A percentile compares a stretch with the other conserved stretches of the same genome.
Evolutionary conservation across 2,797 vertebrate genomes (phyloP).

Genomic region (Delichon dasypus): DNA sequence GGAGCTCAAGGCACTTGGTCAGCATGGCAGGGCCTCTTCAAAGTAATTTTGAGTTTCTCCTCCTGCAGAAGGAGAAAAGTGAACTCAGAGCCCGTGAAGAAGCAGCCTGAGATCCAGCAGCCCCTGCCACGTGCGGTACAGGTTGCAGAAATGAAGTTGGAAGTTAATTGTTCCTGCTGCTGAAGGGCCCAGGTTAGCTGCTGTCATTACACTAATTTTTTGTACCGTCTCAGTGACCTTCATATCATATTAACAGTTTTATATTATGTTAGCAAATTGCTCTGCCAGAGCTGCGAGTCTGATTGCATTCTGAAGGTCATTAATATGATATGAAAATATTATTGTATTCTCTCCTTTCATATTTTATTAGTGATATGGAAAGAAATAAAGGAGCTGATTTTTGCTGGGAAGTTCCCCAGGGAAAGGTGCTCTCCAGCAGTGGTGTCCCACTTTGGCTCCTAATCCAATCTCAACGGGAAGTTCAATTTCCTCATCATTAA

Average conservation of each 20-base stretch:
- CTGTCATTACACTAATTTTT: conserved; percentile 51
- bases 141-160: background rate
- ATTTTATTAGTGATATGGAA: conserved; percentile 71
- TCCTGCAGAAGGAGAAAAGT: background rate
- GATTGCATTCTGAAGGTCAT: conserved; percentile 68
- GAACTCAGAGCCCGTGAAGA: background rate
- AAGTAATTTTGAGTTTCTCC: background rate
- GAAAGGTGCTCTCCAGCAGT: conserved; percentile 51
- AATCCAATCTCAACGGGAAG: conserved; percentile 63
- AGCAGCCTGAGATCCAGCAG: background rate
- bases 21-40: background rate
- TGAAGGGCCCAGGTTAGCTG: conserved; percentile 17
- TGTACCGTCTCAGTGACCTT: conserved; percentile 49
- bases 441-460: conserved; percentile 51
- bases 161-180: conserved; percentile 31
- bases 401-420: conserved; percentile 58
- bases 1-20: background rate
- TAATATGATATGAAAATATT: conserved; percentile 69
- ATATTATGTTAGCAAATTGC: conserved; percentile 69
- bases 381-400: conserved; percentile 67
- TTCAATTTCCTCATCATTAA: conserved; percentile 70
- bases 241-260: conserved; percentile 51
- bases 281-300: conserved; percentile 45
- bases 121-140: rapidly evolving
- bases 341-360: conserved; percentile 68